Percentiles rank a stretch among this genome's conserved stretches.
These are phyloP conservation scores for Chinchilla lanigera DNA, from an alignment of 2,113 vertebrate species.

Conservation along the genomic window DNA sequence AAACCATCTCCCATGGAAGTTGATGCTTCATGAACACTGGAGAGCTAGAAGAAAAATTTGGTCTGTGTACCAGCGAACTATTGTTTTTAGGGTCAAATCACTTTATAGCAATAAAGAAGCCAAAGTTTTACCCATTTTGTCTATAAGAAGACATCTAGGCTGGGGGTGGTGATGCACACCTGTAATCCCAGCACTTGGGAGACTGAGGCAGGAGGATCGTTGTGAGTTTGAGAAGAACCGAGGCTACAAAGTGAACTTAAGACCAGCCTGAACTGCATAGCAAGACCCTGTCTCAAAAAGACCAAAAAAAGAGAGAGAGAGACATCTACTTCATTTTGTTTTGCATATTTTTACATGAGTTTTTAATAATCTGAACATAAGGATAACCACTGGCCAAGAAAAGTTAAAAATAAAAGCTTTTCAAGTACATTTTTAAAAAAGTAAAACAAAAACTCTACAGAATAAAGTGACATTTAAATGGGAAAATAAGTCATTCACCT, in stretches of 20 bases:
- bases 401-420: background rate
- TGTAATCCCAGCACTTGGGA: too few relatives aligned
- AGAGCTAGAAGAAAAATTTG: background rate
- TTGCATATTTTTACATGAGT: background rate
- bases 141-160: background rate
- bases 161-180: too few relatives aligned
- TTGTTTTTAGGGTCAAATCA: conserved; percentile 51
- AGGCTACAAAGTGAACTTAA: too few relatives aligned
- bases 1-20: background rate
- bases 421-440: background rate
- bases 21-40: background rate
- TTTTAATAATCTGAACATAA: conserved; percentile 23
- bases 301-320: background rate
- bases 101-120: conserved; percentile 57
- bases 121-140: conserved; percentile 50
- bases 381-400: background rate
- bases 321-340: background rate
- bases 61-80: too few relatives aligned
- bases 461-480: conserved; percentile 35
- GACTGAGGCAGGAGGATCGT: too few relatives aligned
- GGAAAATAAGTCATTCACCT: background rate
- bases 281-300: too few relatives aligned
- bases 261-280: too few relatives aligned
- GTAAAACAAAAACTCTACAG: background rate
- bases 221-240: too few relatives aligned